Base-by-base conservation (phyloP, 1,140 invertebrate species). In the Physella acuta region DNA sequence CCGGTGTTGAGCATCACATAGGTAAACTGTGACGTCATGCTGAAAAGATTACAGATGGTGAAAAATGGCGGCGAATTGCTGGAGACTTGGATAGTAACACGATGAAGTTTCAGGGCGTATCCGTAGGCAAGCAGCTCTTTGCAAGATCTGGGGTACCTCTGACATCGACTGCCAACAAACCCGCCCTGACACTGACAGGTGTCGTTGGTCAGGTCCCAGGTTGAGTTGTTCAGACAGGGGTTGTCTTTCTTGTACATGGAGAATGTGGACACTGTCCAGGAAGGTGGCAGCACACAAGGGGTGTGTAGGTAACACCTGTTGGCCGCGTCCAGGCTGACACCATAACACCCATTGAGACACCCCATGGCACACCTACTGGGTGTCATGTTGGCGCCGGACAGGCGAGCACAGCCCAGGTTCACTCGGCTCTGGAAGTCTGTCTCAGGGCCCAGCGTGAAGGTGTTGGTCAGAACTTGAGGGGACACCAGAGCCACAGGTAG, bases 121-220 rank as follows among this genome's bases (percentile, higher is more conserved):
- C 59, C 59, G 59, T 24, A 61, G 1, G 3, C 2, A 26, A 36
- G n/a, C 59, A 61, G 2, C 24, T 61, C 59, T 36, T 39, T 37
- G 30, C 59, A 61, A 17, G 16, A 36, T 1, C n/a, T 14, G 28
- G 59, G 33, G 36, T 26, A 39, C 37, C 59, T 3, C 24, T 61
- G 34, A 61, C 59, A 61, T 1, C 16, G 20, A n/a, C 2, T 4
- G 17, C 59, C 59, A 3, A 61, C 59, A 24, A 31, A 61, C 14
- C 59, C 59, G 37, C 37, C 59, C 28, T 36, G 2, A 39, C 59
- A 61, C 24, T 61, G 33, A 28, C 59, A 61, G 8, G 34, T 61
- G n/a, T 3, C 8, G n/a, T 11, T n/a, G 3, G 4, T 5, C 1
- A 26, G 1, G n/a, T 44, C n/a, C 59, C 59, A 61, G 8, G 17